phyloP scores from a whole-genome alignment of 2,888 invertebrate genomes.

The Oscheius sp. region DNA sequence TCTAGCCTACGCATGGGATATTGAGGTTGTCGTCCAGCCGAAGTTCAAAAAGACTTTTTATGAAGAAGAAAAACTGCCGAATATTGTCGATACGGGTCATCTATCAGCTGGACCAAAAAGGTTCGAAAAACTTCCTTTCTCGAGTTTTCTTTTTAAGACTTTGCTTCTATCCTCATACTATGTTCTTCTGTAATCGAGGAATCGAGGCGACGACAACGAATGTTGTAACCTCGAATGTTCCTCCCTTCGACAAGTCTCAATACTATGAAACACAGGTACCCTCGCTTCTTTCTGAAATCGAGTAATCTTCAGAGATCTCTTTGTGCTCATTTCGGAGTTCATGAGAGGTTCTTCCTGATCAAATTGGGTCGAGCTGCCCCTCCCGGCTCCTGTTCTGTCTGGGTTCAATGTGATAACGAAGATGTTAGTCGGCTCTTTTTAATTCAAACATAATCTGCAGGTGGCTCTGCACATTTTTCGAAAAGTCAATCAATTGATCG shows the following conservation, averaged over 20 bases:
- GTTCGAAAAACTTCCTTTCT: background rate
- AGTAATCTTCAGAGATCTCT: constrained; percentile 50
- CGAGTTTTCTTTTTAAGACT: constrained; percentile 40
- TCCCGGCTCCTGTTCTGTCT: constrained; percentile 53
- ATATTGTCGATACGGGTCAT: constrained; percentile 3
- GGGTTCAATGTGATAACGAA: constrained; percentile 29
- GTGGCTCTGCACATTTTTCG: constrained; percentile 18
- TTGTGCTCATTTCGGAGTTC: constrained; percentile 53
- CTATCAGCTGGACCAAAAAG: constrained; percentile 15
- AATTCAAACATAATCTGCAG: background rate
- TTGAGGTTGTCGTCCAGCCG: constrained; percentile 37
- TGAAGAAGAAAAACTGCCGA: constrained; percentile 4
- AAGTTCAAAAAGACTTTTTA: constrained; percentile 15
- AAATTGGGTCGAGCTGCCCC: constrained; percentile 54
- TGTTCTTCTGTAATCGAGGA: constrained; percentile 51
- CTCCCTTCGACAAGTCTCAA: constrained; percentile 53
- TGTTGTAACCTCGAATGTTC: constrained; percentile 47
- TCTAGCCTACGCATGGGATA: constrained; percentile 59
- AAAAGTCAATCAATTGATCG: constrained; percentile 27
- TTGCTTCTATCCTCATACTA: constrained; percentile 62
- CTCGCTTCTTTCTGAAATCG: too few species aligned
- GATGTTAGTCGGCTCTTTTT: constrained; percentile 16
- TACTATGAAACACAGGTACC: constrained; percentile 56
- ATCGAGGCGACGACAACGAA: constrained; percentile 53
- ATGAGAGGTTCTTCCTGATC: constrained; percentile 59